These are phyloP conservation scores for Tetramorium alpestre DNA, from an alignment of 1,140 invertebrate species.

Conservation along the genomic window DNA sequence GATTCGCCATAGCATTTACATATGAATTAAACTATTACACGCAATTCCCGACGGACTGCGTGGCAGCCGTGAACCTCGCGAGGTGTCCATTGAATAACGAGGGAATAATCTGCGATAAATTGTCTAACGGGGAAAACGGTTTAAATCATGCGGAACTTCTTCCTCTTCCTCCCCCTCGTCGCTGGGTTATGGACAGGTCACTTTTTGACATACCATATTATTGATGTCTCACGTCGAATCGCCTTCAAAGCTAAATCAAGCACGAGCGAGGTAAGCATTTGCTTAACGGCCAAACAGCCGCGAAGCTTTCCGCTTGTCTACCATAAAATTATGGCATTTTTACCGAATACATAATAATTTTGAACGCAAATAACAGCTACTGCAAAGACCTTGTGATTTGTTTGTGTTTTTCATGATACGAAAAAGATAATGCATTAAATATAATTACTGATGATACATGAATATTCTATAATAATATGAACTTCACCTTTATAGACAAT, in stretches of 20 bases:
- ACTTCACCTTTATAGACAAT: background rate
- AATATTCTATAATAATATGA: background rate
- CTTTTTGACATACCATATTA: constrained; percentile 55
- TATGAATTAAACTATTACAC: constrained; percentile 84
- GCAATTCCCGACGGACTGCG: constrained; percentile 61
- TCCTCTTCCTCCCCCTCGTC: background rate
- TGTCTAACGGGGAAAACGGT: constrained; percentile 58
- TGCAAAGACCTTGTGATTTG: background rate
- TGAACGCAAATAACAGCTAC: background rate
- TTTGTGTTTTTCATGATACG: background rate
- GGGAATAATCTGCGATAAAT: constrained; percentile 58
- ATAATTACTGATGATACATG: background rate
- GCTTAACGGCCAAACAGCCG: constrained; percentile 24
- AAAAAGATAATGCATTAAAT: background rate
- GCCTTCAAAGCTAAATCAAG: constrained; percentile 53
- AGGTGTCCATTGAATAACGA: constrained; percentile 57
- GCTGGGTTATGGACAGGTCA: constrained; percentile 53
- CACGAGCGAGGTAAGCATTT: constrained; percentile 18
- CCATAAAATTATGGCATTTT: constrained; percentile 38
- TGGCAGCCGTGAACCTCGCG: constrained; percentile 41
- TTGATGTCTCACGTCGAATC: constrained; percentile 52
- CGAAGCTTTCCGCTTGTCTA: background rate
- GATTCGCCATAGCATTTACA: constrained; percentile 81
- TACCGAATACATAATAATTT: background rate
- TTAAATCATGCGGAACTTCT: constrained; percentile 46